Conservation (phyloP, 2,888 invertebrate genomes). For the Acholoe squamosa region DNA sequence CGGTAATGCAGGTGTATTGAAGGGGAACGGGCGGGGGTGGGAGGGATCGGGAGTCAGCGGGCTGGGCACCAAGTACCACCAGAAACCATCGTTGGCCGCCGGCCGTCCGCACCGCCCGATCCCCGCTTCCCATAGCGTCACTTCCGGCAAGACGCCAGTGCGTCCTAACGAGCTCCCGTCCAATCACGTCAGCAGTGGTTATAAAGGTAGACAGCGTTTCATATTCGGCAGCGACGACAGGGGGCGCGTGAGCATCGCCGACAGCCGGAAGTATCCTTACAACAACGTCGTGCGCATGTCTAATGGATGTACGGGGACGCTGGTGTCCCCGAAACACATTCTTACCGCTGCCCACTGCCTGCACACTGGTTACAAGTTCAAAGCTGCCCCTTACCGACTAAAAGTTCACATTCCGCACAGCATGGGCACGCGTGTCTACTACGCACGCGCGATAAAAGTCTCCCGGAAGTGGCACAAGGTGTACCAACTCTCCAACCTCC, state of each 20-base stretch:
- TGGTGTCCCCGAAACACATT: slow-evolving; percentile 77
- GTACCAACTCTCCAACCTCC: slow-evolving; percentile 67
- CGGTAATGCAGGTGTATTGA: not conserved
- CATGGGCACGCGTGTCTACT: slow-evolving; percentile 75
- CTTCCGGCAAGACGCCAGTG: not conserved
- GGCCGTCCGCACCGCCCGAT: not conserved
- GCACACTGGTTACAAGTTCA: slow-evolving; percentile 76
- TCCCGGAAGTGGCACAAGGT: slow-evolving; percentile 70
- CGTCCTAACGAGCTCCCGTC: not conserved
- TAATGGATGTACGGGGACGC: slow-evolving; percentile 79
- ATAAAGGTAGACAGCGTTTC: slow-evolving; percentile 61
- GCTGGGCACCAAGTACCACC: not conserved
- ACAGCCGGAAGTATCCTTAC: slow-evolving; percentile 76
- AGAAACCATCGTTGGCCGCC: no score
- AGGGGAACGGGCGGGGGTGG: not conserved
- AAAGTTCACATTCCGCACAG: slow-evolving; percentile 77
- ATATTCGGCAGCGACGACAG: slow-evolving; percentile 73
- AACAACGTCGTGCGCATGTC: slow-evolving; percentile 78
- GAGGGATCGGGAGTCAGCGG: not conserved
- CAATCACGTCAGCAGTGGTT: not conserved
- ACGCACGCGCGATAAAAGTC: slow-evolving; percentile 73
- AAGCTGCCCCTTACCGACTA: slow-evolving; percentile 74
- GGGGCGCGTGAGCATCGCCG: slow-evolving; percentile 68
- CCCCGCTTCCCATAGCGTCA: not conserved
- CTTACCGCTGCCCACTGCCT: slow-evolving; percentile 81